These are phyloP conservation scores for Cacoxenus indagator DNA, from an alignment of 2,888 invertebrate genomes.

Conservation along the genomic window DNA sequence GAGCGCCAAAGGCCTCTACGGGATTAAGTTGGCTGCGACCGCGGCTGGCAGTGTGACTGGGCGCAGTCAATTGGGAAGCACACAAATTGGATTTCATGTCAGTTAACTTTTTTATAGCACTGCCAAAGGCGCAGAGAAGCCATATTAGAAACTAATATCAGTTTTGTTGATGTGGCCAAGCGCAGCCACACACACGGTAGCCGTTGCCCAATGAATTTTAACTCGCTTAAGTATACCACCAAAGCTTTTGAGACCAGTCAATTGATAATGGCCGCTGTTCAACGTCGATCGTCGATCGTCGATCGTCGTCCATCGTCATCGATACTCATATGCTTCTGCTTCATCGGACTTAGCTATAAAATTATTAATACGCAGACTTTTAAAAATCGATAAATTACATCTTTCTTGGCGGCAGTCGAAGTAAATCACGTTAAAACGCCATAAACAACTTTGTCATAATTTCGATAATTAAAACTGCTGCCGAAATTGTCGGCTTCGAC, in stretches of 20 bases:
- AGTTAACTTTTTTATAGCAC: background rate
- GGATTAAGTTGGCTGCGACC: constrained; percentile 8
- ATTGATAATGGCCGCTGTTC: background rate
- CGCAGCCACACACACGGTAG: background rate
- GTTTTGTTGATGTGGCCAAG: background rate
- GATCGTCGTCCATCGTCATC: constrained; percentile 27
- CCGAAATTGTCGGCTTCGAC: constrained; percentile 31
- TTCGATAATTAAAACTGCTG: constrained; percentile 63
- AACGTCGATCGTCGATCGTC: background rate
- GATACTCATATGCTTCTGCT: constrained; percentile 22
- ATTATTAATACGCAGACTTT: constrained; percentile 39
- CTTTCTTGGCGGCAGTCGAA: constrained; percentile 44
- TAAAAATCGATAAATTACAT: constrained; percentile 61
- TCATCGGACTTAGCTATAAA: background rate
- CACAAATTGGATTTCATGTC: constrained; percentile 1
- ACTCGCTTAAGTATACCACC: background rate
- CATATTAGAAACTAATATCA: background rate
- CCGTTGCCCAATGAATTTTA: background rate
- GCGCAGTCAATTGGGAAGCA: background rate
- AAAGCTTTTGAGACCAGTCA: background rate
- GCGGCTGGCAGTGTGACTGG: background rate
- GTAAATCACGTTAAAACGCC: constrained; percentile 54
- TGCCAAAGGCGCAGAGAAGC: background rate
- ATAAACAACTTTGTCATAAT: constrained; percentile 65
- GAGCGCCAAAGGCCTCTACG: constrained; percentile 12